phyloP scores from a whole-genome alignment of 2,888 invertebrate species.

The Reticulitermes lucifugus region DNA sequence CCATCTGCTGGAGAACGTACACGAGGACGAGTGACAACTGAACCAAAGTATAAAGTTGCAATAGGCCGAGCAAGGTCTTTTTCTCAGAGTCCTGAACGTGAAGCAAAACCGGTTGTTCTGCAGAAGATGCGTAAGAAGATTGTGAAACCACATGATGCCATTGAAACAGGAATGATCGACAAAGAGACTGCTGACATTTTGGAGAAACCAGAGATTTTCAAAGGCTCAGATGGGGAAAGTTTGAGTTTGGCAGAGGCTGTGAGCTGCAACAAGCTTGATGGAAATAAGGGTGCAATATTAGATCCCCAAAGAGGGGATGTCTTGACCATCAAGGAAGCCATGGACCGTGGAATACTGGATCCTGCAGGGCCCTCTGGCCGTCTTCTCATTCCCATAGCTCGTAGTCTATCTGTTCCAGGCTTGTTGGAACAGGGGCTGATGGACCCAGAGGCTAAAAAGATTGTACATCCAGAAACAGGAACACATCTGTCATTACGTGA shows the following conservation, averaged over 20 bases:
- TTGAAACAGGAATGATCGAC: constrained; percentile 84
- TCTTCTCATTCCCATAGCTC: constrained; percentile 82
- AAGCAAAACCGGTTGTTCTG: constrained; percentile 76
- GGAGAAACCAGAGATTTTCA: constrained; percentile 70
- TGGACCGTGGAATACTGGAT: constrained; percentile 85
- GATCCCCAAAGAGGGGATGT: constrained; percentile 87
- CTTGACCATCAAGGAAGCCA: constrained; percentile 85
- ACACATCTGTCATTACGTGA: constrained; percentile 80
- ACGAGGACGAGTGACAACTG: constrained; percentile 69
- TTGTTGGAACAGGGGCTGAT: constrained; percentile 88
- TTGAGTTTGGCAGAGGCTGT: constrained; percentile 83
- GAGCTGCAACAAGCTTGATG: constrained; percentile 75
- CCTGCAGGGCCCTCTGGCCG: constrained; percentile 77
- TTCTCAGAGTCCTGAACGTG: constrained; percentile 69
- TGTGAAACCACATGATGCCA: constrained; percentile 80
- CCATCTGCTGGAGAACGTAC: constrained; percentile 71
- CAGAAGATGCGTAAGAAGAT: constrained; percentile 85
- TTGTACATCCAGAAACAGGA: constrained; percentile 91
- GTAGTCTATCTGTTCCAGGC: constrained; percentile 85
- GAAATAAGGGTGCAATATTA: constrained; percentile 79
- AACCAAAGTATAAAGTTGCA: constrained; percentile 76
- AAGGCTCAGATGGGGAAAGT: constrained; percentile 69
- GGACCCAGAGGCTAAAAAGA: constrained; percentile 76
- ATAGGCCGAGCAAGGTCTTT: constrained; percentile 71
- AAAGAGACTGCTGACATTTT: constrained; percentile 78